A percentile compares a stretch with the other conserved stretches of the same genome.
Conservation (phyloP, 2,113 vertebrate genomes). For the Rousettus leschenaultii region DNA sequence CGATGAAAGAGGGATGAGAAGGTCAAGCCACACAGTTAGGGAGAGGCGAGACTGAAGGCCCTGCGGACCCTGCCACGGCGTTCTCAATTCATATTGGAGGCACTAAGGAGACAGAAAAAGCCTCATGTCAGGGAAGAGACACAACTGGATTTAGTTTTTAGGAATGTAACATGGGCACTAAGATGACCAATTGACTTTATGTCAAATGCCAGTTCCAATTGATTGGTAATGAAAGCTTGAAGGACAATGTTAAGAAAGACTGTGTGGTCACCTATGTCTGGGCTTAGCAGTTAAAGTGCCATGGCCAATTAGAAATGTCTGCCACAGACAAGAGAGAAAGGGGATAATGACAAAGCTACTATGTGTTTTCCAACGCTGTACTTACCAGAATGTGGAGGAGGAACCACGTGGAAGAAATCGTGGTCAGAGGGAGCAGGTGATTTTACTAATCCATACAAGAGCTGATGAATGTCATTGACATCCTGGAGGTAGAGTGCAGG, state of each 20-base stretch:
- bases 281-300: background rate
- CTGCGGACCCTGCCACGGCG: background rate
- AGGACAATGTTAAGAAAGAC: background rate
- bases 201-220: constrained; percentile 46
- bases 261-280: background rate
- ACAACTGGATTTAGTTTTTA: background rate
- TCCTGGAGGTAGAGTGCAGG: background rate
- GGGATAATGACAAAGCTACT: background rate
- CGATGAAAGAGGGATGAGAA: rapidly evolving
- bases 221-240: background rate
- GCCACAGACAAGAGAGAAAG: background rate
- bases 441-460: background rate
- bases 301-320: background rate
- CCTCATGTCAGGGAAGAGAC: background rate
- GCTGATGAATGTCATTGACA: background rate
- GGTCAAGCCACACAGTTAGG: background rate
- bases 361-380: background rate
- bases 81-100: background rate
- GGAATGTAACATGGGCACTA: background rate
- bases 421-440: background rate
- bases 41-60: background rate
- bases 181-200: constrained; percentile 52
- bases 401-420: background rate
- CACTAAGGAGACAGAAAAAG: background rate
- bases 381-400: background rate